Evolutionary conservation across 2,888 invertebrate species (phyloP).

Genomic region (Pristionchus japonicus): DNA sequence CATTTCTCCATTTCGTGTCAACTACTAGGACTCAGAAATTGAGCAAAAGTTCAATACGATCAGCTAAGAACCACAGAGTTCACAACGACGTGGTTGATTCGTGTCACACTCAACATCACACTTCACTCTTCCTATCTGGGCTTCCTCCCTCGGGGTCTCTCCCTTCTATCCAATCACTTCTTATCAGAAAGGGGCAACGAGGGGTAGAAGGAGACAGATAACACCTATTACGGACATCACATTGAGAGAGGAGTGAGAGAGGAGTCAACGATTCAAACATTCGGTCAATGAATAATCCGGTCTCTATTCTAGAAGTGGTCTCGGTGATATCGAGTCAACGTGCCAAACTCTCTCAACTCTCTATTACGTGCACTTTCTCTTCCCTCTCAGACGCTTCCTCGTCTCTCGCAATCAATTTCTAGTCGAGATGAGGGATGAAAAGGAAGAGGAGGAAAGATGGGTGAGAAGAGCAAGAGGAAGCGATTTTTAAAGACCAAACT

Average conservation of each 20-base stretch:
- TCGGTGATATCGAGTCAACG: not conserved
- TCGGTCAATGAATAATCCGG: not conserved
- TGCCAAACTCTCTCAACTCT: not conserved
- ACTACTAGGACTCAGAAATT: not conserved
- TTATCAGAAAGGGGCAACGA: not conserved
- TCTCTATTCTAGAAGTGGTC: not conserved
- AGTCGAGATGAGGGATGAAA: not conserved
- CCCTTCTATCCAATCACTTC: not conserved
- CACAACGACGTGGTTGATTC: not conserved
- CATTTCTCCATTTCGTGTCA: not conserved
- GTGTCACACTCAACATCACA: not conserved
- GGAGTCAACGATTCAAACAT: not conserved
- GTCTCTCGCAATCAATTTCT: not conserved
- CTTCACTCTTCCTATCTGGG: not conserved
- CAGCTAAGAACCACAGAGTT: too few relatives aligned
- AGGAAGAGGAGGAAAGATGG: not conserved
- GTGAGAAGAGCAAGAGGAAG: not conserved
- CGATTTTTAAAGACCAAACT: conserved; percentile 10
- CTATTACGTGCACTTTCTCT: not conserved
- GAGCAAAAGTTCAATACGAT: too few relatives aligned
- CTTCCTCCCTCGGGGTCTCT: not conserved
- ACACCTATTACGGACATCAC: not conserved
- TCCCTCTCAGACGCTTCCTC: not conserved
- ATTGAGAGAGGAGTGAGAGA: not conserved
- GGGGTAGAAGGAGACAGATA: not conserved